Conservation (phyloP, 1,140 invertebrate genomes). For the Aplysia californica region DNA sequence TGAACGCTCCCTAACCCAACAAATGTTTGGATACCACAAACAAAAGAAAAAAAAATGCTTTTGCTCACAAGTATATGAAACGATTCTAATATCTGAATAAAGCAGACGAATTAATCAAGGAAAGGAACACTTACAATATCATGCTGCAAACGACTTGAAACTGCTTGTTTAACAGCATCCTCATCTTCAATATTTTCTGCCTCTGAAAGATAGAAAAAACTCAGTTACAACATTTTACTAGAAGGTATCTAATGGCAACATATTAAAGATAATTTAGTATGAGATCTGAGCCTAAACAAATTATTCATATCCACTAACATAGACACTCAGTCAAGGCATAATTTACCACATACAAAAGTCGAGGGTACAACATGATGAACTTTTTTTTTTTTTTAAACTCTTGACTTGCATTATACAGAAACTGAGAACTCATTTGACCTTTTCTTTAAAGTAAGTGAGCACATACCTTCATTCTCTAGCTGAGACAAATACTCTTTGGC, state of each 20-base stretch:
- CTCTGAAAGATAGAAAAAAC: conserved; percentile 14
- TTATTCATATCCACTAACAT: neutral
- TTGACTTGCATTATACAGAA: neutral
- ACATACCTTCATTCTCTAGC: conserved; percentile 20
- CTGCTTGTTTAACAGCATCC: conserved; percentile 9
- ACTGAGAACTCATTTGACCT: neutral
- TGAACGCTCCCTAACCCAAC: no score
- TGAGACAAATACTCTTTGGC: conserved; percentile 20
- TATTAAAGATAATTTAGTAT: neutral
- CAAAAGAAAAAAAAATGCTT: no score
- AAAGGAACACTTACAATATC: conserved; percentile 26
- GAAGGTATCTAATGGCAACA: no score
- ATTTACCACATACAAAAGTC: no score
- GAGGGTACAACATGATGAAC: neutral
- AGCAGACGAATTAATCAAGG: no score
- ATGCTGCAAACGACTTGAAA: conserved; percentile 19
- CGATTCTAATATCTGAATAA: no score
- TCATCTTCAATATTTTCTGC: conserved; percentile 26
- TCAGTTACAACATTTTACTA: neutral
- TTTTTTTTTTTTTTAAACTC: neutral
- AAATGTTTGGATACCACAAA: no score
- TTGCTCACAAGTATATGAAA: no score
- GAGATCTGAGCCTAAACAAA: neutral
- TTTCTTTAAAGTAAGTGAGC: neutral
- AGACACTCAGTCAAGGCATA: neutral